These are phyloP conservation scores for Palythoa grandiflora DNA, from an alignment of 92 coral and sea anemone species.

Conservation along the genomic window DNA sequence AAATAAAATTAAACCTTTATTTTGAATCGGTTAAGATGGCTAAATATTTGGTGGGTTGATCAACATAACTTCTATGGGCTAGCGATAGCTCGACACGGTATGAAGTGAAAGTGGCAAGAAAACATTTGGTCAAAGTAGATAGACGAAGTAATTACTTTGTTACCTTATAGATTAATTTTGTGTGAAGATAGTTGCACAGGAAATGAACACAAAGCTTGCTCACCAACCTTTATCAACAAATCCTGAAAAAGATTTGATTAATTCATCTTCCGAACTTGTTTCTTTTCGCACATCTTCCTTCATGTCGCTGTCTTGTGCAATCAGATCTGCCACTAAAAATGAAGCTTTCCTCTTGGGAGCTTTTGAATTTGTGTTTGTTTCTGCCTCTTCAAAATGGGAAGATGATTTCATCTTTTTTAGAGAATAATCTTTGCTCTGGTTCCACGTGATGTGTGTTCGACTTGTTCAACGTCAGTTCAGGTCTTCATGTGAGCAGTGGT, in stretches of 20 bases:
- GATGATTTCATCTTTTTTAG: conserved; percentile 1
- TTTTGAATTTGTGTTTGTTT: conserved; percentile 2
- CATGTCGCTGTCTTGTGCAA: conserved; percentile 15
- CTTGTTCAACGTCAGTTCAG: conserved; percentile 12
- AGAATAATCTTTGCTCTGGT: neutral
- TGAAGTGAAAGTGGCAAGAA: too few species aligned
- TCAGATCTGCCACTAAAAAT: conserved; percentile 40
- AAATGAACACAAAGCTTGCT: neutral
- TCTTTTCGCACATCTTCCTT: neutral
- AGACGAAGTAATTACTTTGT: neutral
- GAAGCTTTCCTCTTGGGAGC: conserved; percentile 42
- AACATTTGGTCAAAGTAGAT: neutral
- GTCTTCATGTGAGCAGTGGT: conserved; percentile 5
- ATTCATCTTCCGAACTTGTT: neutral
- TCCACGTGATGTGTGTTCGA: conserved; percentile 9
- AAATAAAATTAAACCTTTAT: neutral
- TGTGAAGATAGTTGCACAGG: neutral
- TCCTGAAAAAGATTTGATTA: conserved; percentile 26
- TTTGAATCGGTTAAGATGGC: conserved; percentile 13
- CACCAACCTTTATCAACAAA: conserved; percentile 38
- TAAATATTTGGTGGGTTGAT: neutral
- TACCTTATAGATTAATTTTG: neutral
- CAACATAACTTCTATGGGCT: neutral
- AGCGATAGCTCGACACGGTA: too few species aligned
- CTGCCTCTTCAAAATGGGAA: conserved; percentile 15